phyloP scores from a whole-genome alignment of 92 coral and sea anemone species.

The Micromussa lordhowensis region DNA sequence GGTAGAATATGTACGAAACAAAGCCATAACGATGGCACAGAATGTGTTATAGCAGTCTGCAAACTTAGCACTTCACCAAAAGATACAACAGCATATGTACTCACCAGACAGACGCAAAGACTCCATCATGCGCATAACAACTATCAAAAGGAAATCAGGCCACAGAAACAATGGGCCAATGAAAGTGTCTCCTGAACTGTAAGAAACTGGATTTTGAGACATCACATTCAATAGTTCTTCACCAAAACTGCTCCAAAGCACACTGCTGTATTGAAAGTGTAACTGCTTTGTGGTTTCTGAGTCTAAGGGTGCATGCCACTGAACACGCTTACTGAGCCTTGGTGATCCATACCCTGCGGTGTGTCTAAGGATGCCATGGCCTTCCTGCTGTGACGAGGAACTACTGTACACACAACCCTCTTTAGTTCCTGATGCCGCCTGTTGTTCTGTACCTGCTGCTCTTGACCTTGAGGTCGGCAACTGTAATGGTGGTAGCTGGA shows the following conservation, averaged over 20 bases:
- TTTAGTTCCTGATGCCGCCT: neutral
- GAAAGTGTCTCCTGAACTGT: neutral
- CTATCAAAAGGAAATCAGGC: constrained; percentile 59
- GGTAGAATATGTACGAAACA: neutral
- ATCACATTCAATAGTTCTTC: constrained; percentile 61
- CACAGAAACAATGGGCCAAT: constrained; percentile 70
- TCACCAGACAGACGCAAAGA: constrained; percentile 75
- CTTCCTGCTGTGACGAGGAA: constrained; percentile 34
- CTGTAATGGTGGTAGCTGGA: constrained; percentile 30
- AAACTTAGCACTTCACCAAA: neutral
- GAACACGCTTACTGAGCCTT: constrained; percentile 79
- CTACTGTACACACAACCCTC: neutral
- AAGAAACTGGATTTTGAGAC: constrained; percentile 31
- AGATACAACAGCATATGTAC: neutral
- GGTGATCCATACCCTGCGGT: constrained; percentile 64
- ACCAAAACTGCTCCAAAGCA: constrained; percentile 81
- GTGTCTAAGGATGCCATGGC: constrained; percentile 83
- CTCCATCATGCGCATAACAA: constrained; percentile 60
- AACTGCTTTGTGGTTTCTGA: constrained; percentile 67
- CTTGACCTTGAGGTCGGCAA: neutral
- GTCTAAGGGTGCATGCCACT: constrained; percentile 79
- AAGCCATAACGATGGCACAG: neutral
- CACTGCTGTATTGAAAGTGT: constrained; percentile 69
- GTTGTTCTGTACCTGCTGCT: neutral
- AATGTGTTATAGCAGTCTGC: neutral